phyloP scores from a whole-genome alignment of 1,140 invertebrate genomes.

The Cephus cinctus region DNA sequence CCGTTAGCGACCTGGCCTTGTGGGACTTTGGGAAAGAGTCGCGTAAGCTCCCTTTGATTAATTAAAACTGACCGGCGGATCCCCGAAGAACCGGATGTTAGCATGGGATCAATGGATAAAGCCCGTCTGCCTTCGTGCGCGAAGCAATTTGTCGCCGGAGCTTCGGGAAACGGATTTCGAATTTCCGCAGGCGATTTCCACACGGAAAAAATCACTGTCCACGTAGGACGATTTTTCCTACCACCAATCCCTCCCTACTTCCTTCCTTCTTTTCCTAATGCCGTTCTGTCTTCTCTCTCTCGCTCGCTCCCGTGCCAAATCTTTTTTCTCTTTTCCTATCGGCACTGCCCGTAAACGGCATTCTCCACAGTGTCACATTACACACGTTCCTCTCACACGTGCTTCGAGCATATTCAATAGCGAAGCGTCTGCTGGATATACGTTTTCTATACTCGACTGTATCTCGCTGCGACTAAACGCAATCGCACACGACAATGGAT shows the following conservation, averaged over 20 bases:
- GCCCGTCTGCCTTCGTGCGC: conserved; percentile 19
- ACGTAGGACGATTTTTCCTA: neutral
- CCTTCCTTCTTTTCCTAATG: too few species aligned
- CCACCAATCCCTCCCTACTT: neutral
- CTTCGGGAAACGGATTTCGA: conserved; percentile 10
- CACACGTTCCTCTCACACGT: too few species aligned
- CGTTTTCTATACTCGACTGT: too few species aligned
- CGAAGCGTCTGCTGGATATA: too few species aligned
- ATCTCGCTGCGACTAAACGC: too few species aligned
- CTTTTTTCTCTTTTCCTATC: too few species aligned
- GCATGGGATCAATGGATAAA: conserved; percentile 23
- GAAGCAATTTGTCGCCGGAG: conserved; percentile 25
- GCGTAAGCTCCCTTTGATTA: conserved; percentile 28
- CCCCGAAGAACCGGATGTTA: conserved; percentile 31
- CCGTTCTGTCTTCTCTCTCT: too few species aligned
- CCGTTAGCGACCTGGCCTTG: conserved; percentile 15
- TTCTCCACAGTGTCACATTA: too few species aligned
- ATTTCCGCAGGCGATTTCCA: conserved; percentile 29
- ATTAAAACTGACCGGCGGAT: conserved; percentile 32
- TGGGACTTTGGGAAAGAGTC: neutral
- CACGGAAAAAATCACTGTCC: neutral
- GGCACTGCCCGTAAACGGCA: too few species aligned
- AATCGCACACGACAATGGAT: too few species aligned
- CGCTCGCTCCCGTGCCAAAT: too few species aligned
- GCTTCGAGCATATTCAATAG: too few species aligned